Evolutionary conservation across 2,113 vertebrate species (phyloP).

Genomic region (Setophaga petechia): DNA sequence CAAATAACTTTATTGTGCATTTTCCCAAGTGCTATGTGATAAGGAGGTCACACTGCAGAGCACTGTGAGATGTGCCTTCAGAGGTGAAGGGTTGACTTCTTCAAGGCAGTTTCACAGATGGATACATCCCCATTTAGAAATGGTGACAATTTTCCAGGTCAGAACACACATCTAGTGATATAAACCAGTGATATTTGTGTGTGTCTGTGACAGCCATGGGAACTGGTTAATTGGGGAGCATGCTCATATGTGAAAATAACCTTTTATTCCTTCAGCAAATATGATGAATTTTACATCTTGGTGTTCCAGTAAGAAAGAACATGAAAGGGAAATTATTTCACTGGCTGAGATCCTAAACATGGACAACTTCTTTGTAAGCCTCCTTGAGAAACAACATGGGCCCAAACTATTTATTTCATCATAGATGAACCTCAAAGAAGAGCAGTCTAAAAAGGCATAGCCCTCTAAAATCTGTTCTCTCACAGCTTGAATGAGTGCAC

Average conservation of each 20-base stretch:
- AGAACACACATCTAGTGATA: neutral
- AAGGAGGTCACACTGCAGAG: neutral
- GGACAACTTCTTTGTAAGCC: neutral
- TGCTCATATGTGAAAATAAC: neutral
- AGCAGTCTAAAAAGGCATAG: neutral
- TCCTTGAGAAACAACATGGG: neutral
- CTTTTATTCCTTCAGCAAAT: neutral
- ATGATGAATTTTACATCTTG: neutral
- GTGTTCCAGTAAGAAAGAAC: neutral
- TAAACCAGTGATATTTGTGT: neutral
- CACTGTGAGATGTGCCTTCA: neutral
- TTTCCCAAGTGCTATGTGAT: neutral
- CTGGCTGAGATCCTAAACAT: neutral
- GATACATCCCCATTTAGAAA: neutral
- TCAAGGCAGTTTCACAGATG: neutral
- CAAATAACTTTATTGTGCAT: neutral
- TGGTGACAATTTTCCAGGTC: neutral
- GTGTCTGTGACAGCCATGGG: neutral
- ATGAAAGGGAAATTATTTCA: neutral
- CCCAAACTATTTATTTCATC: neutral
- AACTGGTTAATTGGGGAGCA: neutral
- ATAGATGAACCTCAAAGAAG: neutral
- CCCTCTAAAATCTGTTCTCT: neutral
- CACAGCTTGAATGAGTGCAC: neutral
- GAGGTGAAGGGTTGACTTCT: neutral